phyloP scores from a whole-genome alignment of 2,797 vertebrate genomes.

The Cuculus canorus region DNA sequence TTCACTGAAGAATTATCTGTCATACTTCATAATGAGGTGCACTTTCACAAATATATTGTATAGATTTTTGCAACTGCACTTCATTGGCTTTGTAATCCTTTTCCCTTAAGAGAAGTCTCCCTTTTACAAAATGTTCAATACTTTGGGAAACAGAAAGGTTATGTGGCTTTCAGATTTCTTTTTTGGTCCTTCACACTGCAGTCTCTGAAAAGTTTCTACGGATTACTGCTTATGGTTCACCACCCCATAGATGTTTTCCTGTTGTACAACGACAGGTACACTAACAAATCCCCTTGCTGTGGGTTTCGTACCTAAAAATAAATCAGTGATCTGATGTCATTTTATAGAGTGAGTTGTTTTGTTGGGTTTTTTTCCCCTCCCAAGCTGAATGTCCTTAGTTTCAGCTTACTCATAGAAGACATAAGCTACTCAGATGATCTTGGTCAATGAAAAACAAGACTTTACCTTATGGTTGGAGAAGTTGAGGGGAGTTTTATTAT shows the following conservation, averaged over 20 bases:
- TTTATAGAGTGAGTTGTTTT: not conserved
- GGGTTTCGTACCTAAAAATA: not conserved
- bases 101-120: constrained; percentile 13
- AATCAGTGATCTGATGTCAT: not conserved
- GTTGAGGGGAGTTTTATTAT: not conserved
- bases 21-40: constrained; percentile 41
- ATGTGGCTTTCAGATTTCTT: not conserved
- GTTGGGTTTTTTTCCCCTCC: not conserved
- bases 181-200: not conserved
- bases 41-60: constrained; percentile 45
- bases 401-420: not conserved
- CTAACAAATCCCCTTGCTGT: not conserved
- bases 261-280: not conserved
- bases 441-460: not conserved
- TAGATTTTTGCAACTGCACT: constrained; percentile 58
- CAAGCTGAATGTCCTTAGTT: not conserved
- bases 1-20: constrained; percentile 53
- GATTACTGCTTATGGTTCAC: not conserved
- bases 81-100: constrained; percentile 44
- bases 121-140: constrained; percentile 8
- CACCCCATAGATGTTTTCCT: not conserved
- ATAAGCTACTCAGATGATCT: not conserved
- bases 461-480: not conserved
- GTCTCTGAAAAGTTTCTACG: not conserved
- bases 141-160: constrained; percentile 29